Evolutionary conservation across 2,113 vertebrate genomes (phyloP), one percentile per base, ranked within the genome.

Genomic region (Pundamilia nyererei): DNA sequence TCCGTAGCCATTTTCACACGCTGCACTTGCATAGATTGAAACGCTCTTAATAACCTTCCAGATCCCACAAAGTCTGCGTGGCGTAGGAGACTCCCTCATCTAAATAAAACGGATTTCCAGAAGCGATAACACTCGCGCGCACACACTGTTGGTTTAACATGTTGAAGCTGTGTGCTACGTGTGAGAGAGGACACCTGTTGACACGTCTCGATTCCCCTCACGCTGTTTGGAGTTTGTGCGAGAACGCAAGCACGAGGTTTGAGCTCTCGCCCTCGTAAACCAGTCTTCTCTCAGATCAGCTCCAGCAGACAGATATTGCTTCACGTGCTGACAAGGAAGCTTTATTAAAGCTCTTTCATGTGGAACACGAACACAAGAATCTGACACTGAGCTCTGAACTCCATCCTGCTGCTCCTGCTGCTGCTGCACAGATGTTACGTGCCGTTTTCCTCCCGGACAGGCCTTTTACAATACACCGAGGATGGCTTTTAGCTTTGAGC

Each of bases 311-410:
- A 88, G 85, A 94, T 87, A 90, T 93, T 83, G 70, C 80, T 80
- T 86, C 62, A 9, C 1, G 35, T 89, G 87, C 82, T 91, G 95
- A 94, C 94, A 93, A 21, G 80, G 55, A 86, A 85, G 72, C 86
- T 92, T 94, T 91, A 91, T 90, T 88, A 91, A 89, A 91, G 72
- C 55, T 17, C 89, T 91, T 94, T 93, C 85, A 94, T 92, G 92
- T 92, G 91, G 88, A 92, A 87, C 82, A 9, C 19, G 86, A 86
- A 87, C 56, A 81, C 81, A 84, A 79, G 84, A 83, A 79, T 88
- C 51, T 85, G 86, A 89, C 89, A 83, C 68, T 13, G 81, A 84
- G 82, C 19, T 15, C 47, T 53, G 62, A 38, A 40, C 79, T 42
- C 19, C 60, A 65, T 65, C 21, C 81, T 72, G 89, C 86, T 83